phyloP scores from a whole-genome alignment of 2,888 invertebrate genomes.

The Punctoribates punctum region DNA sequence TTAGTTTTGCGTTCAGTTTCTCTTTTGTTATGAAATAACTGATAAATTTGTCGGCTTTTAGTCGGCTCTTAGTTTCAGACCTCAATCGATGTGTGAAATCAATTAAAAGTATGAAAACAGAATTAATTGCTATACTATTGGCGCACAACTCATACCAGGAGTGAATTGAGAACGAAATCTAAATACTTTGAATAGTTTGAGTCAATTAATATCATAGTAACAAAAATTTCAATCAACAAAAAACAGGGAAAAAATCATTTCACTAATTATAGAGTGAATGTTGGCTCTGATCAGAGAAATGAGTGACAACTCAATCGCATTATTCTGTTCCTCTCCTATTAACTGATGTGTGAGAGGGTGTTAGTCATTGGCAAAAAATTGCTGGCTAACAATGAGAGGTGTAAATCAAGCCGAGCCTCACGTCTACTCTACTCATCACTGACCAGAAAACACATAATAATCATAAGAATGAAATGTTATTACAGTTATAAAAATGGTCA shows the following conservation, averaged over 20 bases:
- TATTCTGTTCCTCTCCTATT: not conserved
- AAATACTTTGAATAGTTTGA: not conserved
- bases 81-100: too few species aligned
- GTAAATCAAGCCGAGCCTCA: conserved; percentile 3
- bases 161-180: not conserved
- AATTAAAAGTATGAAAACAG: too few species aligned
- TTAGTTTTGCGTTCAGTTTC: too few species aligned
- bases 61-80: too few species aligned
- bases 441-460: not conserved
- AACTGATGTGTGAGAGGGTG: not conserved
- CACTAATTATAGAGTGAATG: not conserved
- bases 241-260: not conserved
- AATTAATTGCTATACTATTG: not conserved
- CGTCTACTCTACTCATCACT: conserved; percentile 14
- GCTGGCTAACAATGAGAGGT: not conserved
- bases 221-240: not conserved
- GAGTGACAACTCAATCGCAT: conserved; percentile 11
- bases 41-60: too few species aligned
- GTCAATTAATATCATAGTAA: not conserved
- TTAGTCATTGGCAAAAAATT: not conserved
- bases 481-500: conserved; percentile 29
- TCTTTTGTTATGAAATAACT: too few species aligned
- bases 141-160: not conserved
- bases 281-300: not conserved
- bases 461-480: conserved; percentile 23